phyloP scores from a whole-genome alignment of 2,888 invertebrate genomes.

The Arctia plantaginis region DNA sequence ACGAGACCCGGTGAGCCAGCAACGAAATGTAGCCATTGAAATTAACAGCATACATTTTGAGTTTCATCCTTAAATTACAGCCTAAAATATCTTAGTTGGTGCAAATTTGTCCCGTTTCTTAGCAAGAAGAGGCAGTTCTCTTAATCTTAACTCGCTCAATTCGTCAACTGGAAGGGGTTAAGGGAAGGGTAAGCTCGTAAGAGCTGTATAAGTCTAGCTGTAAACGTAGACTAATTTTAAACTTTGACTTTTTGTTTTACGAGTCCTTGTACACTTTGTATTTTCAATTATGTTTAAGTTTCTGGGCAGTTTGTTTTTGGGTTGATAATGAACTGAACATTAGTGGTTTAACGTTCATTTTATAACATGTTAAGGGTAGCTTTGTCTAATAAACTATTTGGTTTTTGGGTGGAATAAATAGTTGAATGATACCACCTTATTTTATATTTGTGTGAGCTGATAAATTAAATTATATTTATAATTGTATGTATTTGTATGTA shows the following conservation, averaged over 20 bases:
- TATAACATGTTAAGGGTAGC: constrained; percentile 20
- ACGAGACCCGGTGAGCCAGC: constrained; percentile 37
- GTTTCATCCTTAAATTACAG: constrained; percentile 60
- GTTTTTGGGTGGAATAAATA: not conserved
- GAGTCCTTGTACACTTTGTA: constrained; percentile 28
- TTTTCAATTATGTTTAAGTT: constrained; percentile 47
- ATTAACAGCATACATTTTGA: constrained; percentile 52
- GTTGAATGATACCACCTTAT: not conserved
- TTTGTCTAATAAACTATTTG: not conserved
- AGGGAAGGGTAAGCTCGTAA: constrained; percentile 55
- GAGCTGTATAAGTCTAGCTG: constrained; percentile 49
- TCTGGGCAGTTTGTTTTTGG: constrained; percentile 16
- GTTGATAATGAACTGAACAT: constrained; percentile 25
- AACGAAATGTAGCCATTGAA: constrained; percentile 48
- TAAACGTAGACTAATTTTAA: constrained; percentile 47
- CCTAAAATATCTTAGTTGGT: constrained; percentile 52
- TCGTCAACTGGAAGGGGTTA: constrained; percentile 62
- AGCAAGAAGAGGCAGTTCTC: constrained; percentile 61
- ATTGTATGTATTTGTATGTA: too few species aligned
- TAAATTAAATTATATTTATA: too few species aligned
- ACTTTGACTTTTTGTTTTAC: constrained; percentile 48
- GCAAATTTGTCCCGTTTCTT: constrained; percentile 58
- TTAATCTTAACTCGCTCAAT: constrained; percentile 67
- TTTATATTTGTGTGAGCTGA: too few species aligned
- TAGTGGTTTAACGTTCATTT: constrained; percentile 24